Conservation (phyloP, 1,140 invertebrate species). For the Drosophila albomicans region DNA sequence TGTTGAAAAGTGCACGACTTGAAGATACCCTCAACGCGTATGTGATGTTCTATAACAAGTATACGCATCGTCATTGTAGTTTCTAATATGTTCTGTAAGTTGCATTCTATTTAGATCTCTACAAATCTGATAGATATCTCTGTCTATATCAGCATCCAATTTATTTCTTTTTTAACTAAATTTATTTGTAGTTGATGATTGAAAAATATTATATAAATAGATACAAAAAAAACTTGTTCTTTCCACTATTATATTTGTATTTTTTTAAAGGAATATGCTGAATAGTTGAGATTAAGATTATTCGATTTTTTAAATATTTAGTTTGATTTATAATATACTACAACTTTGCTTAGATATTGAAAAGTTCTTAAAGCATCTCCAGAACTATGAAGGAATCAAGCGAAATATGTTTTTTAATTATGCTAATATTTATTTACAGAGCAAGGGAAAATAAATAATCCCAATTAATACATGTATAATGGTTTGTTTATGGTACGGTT, state of each 20-base stretch:
- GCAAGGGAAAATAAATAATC: constrained; percentile 36
- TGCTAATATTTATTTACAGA: constrained; percentile 38
- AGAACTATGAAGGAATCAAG: neutral
- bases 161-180: no score
- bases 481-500: constrained; percentile 59
- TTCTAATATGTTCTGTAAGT: neutral
- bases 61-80: neutral
- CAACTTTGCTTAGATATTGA: neutral
- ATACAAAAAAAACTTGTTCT: no score
- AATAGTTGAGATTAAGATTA: no score
- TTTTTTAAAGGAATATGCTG: no score
- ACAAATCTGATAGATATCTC: no score
- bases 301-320: no score
- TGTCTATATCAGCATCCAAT: no score
- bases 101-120: neutral
- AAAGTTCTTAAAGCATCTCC: neutral
- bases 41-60: neutral
- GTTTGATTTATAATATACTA: neutral
- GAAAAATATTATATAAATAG: no score
- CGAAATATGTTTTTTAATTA: constrained; percentile 27
- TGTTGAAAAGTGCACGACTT: neutral
- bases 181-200: no score
- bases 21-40: neutral
- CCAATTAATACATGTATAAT: constrained; percentile 49
- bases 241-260: no score